phyloP scores from a whole-genome alignment of 30 jellyfish, hydroid and myxozoan species.

The Sanderia malayensis region DNA sequence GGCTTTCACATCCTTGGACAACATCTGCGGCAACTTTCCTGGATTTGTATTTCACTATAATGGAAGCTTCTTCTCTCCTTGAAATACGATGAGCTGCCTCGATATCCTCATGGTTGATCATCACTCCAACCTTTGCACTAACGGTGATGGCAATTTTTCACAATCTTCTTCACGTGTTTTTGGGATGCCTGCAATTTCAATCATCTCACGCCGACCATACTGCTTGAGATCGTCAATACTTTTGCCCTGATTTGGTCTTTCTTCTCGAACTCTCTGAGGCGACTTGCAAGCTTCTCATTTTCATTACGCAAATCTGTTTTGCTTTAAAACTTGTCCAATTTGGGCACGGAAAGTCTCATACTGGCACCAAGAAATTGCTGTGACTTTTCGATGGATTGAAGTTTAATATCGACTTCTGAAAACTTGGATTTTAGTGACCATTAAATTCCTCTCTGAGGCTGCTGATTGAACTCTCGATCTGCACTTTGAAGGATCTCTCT shows the following conservation, averaged over 20 bases:
- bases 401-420: background rate
- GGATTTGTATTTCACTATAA: conserved; percentile 1
- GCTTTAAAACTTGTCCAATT: background rate
- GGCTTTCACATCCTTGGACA: background rate
- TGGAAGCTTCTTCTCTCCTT: background rate
- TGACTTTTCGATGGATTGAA: background rate
- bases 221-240: conserved; percentile 1
- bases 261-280: background rate
- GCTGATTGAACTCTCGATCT: background rate
- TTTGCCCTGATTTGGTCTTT: background rate
- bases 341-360: background rate
- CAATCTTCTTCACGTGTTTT: background rate
- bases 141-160: background rate
- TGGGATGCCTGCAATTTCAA: conserved; percentile 4
- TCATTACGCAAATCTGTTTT: background rate
- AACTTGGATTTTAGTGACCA: background rate
- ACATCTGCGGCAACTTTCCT: background rate
- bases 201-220: conserved; percentile 2
- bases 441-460: background rate
- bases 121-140: background rate
- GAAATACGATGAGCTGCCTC: conserved; percentile 7
- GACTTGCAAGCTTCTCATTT: background rate
- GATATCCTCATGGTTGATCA: background rate
- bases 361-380: background rate
- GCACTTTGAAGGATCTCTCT: background rate